Evolutionary conservation across 2,797 vertebrate genomes (phyloP), one percentile per base, ranked within the genome.

Genomic region (Anguilla obscura): DNA sequence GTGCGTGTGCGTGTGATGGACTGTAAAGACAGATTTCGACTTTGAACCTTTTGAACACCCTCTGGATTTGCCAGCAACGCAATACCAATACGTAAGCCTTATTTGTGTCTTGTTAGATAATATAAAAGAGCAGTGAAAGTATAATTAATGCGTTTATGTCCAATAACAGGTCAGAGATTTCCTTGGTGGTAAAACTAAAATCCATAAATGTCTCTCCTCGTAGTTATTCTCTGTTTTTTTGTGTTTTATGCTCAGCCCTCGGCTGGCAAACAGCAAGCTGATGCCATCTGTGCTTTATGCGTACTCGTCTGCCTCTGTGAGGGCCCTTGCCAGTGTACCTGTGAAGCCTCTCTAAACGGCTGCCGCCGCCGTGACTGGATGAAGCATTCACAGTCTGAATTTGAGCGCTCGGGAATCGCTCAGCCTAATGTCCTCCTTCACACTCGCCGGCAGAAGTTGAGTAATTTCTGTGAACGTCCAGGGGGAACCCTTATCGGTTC

Each of bases 351-450:
- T 52, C 56, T 83, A 63, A 87, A 58, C 5, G 50, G 58, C 86
- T 4, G 33, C 30, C 30, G 3, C 40, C 3, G n/a, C 54, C 5
- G 2, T 36, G 88, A 74, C 86, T 60, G 74, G 76, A 86, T 89
- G 71, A 89, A 89, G 88, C 88, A 85, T 87, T 79, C 82, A 60
- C 84, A 36, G 54, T 58, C 52, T 56, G 86, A 86, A 89, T 63
- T 48, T n/a, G 36, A 85, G 86, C 6, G 33, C 76, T 85, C 89
- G 90, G 33, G 33, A 88, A 90, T 93, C 79, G 66, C 88, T 89
- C 48, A 74, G 63, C 56, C 88, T 89, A 84, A 91, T 92, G 89
- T 91, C 33, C 24, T 60, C 90, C 92, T 93, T 94, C 92, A 93
- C 88, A 86, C 88, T 66, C 5, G 16, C 89, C 90, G 87, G 86